Evolutionary conservation across 1,140 invertebrate genomes (phyloP).

Genomic region (Lordiphosa clarofinis): DNA sequence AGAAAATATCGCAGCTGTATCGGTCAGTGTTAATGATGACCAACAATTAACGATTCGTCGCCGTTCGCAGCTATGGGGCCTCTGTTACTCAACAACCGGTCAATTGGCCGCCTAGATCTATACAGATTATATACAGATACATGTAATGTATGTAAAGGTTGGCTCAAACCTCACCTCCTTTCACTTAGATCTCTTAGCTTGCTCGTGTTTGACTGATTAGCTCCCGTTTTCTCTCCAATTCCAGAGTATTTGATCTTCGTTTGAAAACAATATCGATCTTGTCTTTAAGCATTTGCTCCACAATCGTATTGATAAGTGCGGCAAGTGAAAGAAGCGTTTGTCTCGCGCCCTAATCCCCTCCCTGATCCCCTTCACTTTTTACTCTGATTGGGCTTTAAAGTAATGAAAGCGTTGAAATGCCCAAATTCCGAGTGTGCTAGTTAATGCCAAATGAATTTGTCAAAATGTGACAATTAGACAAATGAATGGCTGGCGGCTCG

Average conservation of each 20-base stretch:
- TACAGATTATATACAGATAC: no score
- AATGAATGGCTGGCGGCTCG: conserved; percentile 10
- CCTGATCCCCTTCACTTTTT: neutral
- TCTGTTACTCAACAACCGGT: no score
- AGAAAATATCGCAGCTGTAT: no score
- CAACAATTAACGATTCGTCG: no score
- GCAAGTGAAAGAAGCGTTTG: conserved; percentile 60
- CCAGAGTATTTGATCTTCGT: neutral
- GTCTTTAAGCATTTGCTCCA: conserved; percentile 42
- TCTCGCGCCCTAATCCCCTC: neutral
- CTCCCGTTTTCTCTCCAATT: no score
- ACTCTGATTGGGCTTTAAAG: conserved; percentile 14
- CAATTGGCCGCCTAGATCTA: no score
- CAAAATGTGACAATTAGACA: conserved; percentile 65
- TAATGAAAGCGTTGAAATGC: conserved; percentile 48
- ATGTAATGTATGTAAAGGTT: no score
- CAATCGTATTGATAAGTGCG: conserved; percentile 1
- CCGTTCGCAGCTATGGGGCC: no score
- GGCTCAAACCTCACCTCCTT: no score
- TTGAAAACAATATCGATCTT: neutral
- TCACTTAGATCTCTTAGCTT: no score
- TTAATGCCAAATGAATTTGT: conserved; percentile 67
- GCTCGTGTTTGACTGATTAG: no score
- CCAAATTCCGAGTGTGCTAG: conserved; percentile 25
- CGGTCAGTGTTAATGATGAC: no score